Conservation (phyloP, 2,113 vertebrate species). For the Oenanthe melanoleuca region DNA sequence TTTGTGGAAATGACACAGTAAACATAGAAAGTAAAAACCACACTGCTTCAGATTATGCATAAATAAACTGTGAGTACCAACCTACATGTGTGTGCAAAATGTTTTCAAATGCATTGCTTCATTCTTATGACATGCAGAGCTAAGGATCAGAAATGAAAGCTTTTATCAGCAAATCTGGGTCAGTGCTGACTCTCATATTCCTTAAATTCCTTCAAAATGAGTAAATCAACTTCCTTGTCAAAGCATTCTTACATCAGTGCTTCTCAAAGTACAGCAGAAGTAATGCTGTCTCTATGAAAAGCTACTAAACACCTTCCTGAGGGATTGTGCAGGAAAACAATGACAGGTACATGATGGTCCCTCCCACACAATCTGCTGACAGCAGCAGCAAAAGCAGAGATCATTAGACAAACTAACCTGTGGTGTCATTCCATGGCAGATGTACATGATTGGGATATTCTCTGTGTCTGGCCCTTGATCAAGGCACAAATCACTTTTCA, state of each 20-base stretch:
- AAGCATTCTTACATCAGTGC: not conserved
- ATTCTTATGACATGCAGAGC: not conserved
- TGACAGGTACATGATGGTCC: not conserved
- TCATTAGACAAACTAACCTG: conserved; percentile 82
- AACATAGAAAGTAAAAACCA: not conserved
- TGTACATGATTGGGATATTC: conserved; percentile 95
- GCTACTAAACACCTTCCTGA: not conserved
- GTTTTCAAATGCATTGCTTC: not conserved
- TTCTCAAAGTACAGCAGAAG: not conserved
- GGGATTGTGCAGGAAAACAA: not conserved
- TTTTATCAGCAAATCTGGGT: not conserved
- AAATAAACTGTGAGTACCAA: not conserved
- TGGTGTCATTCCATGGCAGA: conserved; percentile 97
- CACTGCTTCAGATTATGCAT: not conserved
- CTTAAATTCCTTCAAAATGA: conserved; percentile 1
- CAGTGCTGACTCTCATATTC: not conserved
- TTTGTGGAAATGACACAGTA: not conserved
- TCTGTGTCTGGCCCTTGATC: conserved; percentile 97
- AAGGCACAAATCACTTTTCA: conserved; percentile 95
- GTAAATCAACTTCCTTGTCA: not conserved
- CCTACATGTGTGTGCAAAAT: not conserved
- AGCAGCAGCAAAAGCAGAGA: not conserved
- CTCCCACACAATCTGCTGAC: not conserved
- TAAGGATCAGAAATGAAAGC: conserved; percentile 8
- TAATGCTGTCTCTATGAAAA: not conserved